A percentile compares a stretch with the other conserved stretches of the same genome.
Conservation (phyloP, 2,113 vertebrate species). For the Amphiprion percula region DNA sequence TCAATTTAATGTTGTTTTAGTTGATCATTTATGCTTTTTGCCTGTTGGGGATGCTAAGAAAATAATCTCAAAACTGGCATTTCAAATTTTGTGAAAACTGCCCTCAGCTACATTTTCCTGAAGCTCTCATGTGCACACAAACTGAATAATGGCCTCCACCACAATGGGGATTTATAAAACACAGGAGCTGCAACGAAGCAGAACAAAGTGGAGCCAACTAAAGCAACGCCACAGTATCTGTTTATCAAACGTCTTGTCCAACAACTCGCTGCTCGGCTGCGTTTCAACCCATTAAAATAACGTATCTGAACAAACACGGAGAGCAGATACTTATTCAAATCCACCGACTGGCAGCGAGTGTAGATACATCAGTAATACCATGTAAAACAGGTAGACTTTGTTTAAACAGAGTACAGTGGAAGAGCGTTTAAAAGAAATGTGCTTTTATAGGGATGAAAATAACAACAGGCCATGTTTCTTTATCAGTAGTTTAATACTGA, state of each 20-base stretch:
- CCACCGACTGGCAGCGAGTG: neutral
- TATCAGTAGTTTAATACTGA: too few relatives aligned
- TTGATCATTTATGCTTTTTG: too few relatives aligned
- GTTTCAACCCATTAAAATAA: constrained; percentile 1
- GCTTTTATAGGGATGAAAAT: neutral
- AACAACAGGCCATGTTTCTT: neutral
- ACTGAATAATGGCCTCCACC: too few relatives aligned
- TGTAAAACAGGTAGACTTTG: neutral
- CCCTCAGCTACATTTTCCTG: too few relatives aligned
- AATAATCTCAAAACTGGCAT: too few relatives aligned
- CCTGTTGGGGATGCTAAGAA: too few relatives aligned
- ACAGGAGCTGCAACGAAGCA: too few relatives aligned
- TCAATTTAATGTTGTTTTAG: too few relatives aligned
- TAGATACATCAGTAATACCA: neutral
- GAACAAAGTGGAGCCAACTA: too few relatives aligned
- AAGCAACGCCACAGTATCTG: constrained; percentile 2
- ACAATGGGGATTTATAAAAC: too few relatives aligned
- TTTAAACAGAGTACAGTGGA: neutral
- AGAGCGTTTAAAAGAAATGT: neutral
- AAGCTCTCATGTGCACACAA: too few relatives aligned
- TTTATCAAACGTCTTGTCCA: neutral
- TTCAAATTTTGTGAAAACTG: too few relatives aligned
- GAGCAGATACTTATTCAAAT: constrained; percentile 15
- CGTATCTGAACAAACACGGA: constrained; percentile 22
- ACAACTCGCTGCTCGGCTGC: neutral